A percentile compares a stretch with the other conserved stretches of the same genome.
Evolutionary conservation across 2,888 invertebrate genomes (phyloP).

Genomic region (Zonitis immaculata): DNA sequence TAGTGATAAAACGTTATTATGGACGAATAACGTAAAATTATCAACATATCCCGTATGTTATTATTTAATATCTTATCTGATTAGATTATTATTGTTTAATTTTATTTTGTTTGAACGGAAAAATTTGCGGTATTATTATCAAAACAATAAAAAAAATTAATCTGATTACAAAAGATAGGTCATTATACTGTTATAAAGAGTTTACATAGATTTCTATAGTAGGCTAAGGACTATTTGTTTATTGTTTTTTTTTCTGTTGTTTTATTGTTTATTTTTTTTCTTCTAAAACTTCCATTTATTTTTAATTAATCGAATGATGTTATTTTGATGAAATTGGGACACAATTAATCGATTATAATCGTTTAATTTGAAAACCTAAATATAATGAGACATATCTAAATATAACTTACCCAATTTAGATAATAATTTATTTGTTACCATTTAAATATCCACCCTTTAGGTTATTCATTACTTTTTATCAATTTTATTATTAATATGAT

Average conservation of each 20-base stretch:
- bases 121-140: not conserved
- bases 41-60: slow-evolving; percentile 38
- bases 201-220: not conserved
- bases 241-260: not conserved
- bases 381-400: not conserved
- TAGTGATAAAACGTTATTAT: slow-evolving; percentile 40
- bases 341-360: not conserved
- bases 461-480: not conserved
- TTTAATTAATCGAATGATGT: not conserved
- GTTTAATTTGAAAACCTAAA: not conserved
- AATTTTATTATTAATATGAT: not conserved
- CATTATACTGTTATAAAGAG: slow-evolving; percentile 1
- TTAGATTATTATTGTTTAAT: slow-evolving; percentile 3
- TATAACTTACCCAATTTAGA: not conserved
- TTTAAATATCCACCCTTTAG: no score
- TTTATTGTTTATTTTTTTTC: not conserved
- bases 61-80: slow-evolving; percentile 23
- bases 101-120: not conserved
- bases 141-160: no score
- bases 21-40: slow-evolving; percentile 35
- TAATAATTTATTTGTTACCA: not conserved
- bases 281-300: not conserved
- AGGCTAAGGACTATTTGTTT: not conserved
- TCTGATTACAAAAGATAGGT: slow-evolving; percentile 1
- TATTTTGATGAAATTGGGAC: not conserved